Percentiles rank a stretch among this genome's conserved stretches.
Evolutionary conservation across 2,797 vertebrate species (phyloP).

Genomic region (Ptychobarbus kaznakovi): DNA sequence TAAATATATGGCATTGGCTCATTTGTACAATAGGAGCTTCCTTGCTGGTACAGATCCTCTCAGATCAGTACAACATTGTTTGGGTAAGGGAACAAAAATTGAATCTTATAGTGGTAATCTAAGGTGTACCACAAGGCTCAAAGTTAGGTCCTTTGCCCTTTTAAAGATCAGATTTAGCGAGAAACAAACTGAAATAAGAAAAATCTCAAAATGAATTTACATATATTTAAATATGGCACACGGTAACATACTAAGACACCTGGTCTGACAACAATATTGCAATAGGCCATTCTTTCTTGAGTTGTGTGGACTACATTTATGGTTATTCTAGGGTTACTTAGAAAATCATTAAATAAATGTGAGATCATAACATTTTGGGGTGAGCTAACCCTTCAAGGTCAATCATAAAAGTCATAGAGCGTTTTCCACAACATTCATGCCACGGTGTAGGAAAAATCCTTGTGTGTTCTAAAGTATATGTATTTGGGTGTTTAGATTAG

Average conservation of each 20-base stretch:
- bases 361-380: background rate
- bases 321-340: background rate
- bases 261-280: background rate
- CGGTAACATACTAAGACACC: background rate
- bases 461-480: background rate
- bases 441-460: background rate
- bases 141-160: background rate
- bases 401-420: background rate
- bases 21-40: background rate
- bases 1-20: background rate
- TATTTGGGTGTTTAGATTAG: slow-evolving; percentile 75
- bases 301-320: background rate
- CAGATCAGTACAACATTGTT: background rate
- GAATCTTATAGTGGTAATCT: background rate
- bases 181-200: background rate
- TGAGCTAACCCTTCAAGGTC: background rate
- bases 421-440: slow-evolving; percentile 2
- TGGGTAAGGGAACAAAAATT: background rate
- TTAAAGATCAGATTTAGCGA: background rate
- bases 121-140: background rate
- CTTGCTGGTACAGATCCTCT: background rate
- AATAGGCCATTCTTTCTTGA: background rate
- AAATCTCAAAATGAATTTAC: too few relatives aligned
- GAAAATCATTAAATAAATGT: background rate
- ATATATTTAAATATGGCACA: slow-evolving; percentile 4